Evolutionary conservation across 2,888 invertebrate species (phyloP), one percentile per base, ranked within the genome.

Genomic region (Drosophila anomelani): DNA sequence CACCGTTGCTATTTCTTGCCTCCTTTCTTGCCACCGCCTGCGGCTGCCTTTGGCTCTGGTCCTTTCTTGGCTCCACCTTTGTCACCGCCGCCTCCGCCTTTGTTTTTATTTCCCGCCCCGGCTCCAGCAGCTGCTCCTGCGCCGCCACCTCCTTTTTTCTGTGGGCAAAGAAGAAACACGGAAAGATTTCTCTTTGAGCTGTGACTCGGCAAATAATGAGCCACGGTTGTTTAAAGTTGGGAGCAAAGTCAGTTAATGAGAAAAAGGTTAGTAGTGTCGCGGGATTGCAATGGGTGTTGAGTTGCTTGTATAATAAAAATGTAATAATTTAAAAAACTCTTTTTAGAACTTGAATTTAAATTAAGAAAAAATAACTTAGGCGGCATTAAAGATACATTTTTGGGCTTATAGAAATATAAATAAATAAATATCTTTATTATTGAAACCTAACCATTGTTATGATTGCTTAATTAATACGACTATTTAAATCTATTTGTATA

Each of bases 1-100:
- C 63, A n/a, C 51, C 43, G 60, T 44, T 67, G 75, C 77, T 91
- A 91, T 62, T 91, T 91, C 58, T 91, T 92, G 77, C 88, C 91
- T 67, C 92, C 92, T 75, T 92, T 92, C 68, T 92, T 92, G 17
- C 88, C 91, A 49, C 79, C 89, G 38, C 79, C 85, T 10, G 69
- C 80, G 57, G 78, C 69, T 29, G 81, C 68, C 76, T 91, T 92
- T 69, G 85, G 91, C n/a, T 91, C 91, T 55, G 78, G 88, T 61
- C 75, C 89, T 69, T 89, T 91, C 77, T 91, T 91, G 38, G 77
- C 83, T 38, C 78, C 90, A 56, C 78, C 81, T 78, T 86, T 87
- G 58, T 85, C 89, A 53, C 69, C 73, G 34, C 72, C 73, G 17
- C 56, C 62, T 44, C 62, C 59, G 76, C 76, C 79, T 80, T 89